Conservation (phyloP, 1,140 invertebrate genomes). For the Schlechtendalia chinensis region DNA sequence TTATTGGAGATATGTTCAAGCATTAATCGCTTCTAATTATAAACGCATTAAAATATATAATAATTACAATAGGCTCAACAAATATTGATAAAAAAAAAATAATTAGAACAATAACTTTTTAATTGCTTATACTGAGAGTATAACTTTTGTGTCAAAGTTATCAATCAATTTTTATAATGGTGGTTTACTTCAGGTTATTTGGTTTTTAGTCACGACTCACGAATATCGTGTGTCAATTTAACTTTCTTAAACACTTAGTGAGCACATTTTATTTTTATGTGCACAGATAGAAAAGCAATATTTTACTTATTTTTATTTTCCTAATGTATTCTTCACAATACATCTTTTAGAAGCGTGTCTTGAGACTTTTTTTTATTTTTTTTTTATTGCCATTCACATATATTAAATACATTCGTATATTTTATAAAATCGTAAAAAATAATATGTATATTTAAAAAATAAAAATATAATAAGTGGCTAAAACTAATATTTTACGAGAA, state of each 20-base stretch:
- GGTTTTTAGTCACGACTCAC: slow-evolving; percentile 21
- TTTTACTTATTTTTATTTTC: not conserved
- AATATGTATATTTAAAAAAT: not conserved
- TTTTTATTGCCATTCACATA: not conserved
- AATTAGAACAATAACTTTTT: not conserved
- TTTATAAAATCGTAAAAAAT: not conserved
- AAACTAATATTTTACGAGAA: not conserved
- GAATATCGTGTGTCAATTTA: slow-evolving; percentile 23
- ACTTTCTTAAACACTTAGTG: not conserved
- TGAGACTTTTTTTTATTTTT: not conserved
- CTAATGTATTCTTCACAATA: not conserved
- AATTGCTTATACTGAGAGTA: not conserved
- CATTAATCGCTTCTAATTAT: not conserved
- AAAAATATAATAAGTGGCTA: not conserved
- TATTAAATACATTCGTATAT: not conserved
- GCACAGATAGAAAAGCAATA: not conserved
- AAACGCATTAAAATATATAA: slow-evolving; percentile 7
- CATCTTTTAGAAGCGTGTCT: slow-evolving; percentile 4
- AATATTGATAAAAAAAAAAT: not conserved
- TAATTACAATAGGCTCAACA: not conserved
- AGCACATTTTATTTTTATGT: not conserved
- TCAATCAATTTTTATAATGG: not conserved
- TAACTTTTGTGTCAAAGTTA: not conserved
- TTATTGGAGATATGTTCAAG: not conserved
- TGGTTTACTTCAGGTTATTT: not conserved